phyloP scores from a whole-genome alignment of 1,140 invertebrate species.

The Drosophila hydei region DNA sequence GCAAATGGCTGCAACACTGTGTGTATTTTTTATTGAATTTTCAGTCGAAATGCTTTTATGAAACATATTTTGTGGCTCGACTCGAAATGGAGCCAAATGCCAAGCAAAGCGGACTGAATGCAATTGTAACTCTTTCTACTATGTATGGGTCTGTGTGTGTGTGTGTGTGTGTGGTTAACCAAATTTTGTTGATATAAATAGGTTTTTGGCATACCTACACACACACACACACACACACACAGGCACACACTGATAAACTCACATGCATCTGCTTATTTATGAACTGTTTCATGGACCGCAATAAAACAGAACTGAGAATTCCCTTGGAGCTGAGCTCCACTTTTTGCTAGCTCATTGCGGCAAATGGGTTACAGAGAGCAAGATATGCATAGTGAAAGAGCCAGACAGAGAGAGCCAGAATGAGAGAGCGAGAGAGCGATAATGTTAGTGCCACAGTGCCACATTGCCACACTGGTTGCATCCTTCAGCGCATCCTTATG shows the following conservation, averaged over 20 bases:
- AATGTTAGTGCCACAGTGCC: conserved; percentile 49
- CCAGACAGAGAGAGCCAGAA: background rate
- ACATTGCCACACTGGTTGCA: conserved; percentile 25
- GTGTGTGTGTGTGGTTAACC: conserved; percentile 32
- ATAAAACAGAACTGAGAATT: conserved; percentile 64
- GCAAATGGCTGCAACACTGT: conserved; percentile 6
- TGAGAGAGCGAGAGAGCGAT: conserved; percentile 22
- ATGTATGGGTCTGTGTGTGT: too few relatives aligned
- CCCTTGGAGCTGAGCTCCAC: conserved; percentile 41
- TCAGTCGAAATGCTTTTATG: conserved; percentile 24
- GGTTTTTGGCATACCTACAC: conserved; percentile 25
- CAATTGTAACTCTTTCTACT: conserved; percentile 24
- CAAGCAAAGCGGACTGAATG: conserved; percentile 18
- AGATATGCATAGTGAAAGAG: too few relatives aligned
- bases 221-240: conserved; percentile 13
- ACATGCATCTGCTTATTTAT: conserved; percentile 61
- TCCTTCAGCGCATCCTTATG: conserved; percentile 61
- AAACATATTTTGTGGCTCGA: conserved; percentile 31
- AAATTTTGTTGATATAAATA: conserved; percentile 50
- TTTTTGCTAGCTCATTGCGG: conserved; percentile 49
- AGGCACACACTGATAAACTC: conserved; percentile 1
- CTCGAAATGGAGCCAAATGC: conserved; percentile 7
- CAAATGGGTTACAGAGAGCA: conserved; percentile 48
- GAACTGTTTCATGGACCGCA: conserved; percentile 73
- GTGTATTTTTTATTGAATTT: conserved; percentile 27